These are phyloP conservation scores for Luidia sarsii DNA, from an alignment of 53 echinoderm and acorn worm genomes.

Conservation along the genomic window DNA sequence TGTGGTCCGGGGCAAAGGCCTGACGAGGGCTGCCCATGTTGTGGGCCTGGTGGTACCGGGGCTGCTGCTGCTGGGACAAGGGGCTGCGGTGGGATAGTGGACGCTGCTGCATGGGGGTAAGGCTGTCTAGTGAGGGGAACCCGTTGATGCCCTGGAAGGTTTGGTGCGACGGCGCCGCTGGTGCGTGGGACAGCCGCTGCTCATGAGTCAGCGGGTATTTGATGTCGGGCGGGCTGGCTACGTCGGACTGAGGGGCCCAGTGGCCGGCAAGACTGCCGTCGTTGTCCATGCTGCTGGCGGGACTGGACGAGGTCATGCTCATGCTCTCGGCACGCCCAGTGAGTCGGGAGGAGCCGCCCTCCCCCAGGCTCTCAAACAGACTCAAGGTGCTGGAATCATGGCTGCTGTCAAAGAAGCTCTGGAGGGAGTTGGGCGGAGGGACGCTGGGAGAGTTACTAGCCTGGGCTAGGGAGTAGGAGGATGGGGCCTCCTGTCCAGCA, in stretches of 20 bases:
- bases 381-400: not conserved
- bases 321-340: conserved; percentile 25
- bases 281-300: conserved; percentile 11
- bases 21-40: conserved; percentile 51
- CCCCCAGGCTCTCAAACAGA: conserved; percentile 10
- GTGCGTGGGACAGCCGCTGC: not conserved
- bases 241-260: conserved; percentile 6
- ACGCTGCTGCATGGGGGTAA: conserved; percentile 7
- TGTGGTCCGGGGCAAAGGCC: conserved; percentile 43
- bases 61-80: not conserved
- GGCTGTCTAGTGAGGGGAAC: not conserved
- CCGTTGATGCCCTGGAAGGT: conserved; percentile 9
- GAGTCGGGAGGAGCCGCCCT: conserved; percentile 4
- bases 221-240: conserved; percentile 38
- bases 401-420: conserved; percentile 5
- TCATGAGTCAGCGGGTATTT: conserved; percentile 32
- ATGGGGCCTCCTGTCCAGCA: conserved; percentile 26
- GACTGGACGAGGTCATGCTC: conserved; percentile 36
- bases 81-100: conserved; percentile 12
- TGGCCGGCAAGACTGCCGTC: not conserved
- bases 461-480: not conserved
- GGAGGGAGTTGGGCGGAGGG: conserved; percentile 1
- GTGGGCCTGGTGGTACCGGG: conserved; percentile 26
- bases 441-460: conserved; percentile 12
- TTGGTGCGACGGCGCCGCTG: not conserved